Evolutionary conservation across 2,888 invertebrate genomes (phyloP).

Genomic region (Epirrhoe alternata): DNA sequence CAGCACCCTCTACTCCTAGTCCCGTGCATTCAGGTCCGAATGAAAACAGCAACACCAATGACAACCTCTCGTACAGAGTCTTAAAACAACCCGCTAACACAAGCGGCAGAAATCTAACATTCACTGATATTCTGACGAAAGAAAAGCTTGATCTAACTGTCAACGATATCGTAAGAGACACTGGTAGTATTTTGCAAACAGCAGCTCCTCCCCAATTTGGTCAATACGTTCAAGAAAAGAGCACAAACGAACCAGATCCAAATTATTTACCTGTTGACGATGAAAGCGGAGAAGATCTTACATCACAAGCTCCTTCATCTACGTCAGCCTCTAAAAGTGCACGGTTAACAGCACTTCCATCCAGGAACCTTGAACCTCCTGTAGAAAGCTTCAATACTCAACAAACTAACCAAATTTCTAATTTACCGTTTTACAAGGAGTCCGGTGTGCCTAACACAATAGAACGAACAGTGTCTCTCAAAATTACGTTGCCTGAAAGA

Average conservation of each 20-base stretch:
- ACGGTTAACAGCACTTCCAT: constrained; percentile 59
- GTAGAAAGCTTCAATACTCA: constrained; percentile 50
- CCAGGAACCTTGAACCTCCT: constrained; percentile 67
- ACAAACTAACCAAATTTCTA: constrained; percentile 62
- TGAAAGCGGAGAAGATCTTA: constrained; percentile 66
- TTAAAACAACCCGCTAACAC: constrained; percentile 54
- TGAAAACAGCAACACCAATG: constrained; percentile 13
- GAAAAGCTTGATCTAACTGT: constrained; percentile 75
- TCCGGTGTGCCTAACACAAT: constrained; percentile 68
- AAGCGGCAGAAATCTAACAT: constrained; percentile 67
- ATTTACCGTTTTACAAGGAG: constrained; percentile 71
- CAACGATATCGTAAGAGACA: constrained; percentile 73
- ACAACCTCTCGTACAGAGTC: constrained; percentile 31
- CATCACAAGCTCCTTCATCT: constrained; percentile 58
- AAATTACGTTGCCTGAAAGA: constrained; percentile 78
- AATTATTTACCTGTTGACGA: constrained; percentile 56
- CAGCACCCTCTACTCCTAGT: constrained; percentile 31
- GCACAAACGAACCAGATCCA: constrained; percentile 56
- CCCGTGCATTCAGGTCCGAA: constrained; percentile 15
- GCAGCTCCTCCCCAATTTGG: constrained; percentile 59
- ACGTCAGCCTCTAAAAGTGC: constrained; percentile 56
- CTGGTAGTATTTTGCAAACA: constrained; percentile 64
- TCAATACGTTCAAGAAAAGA: constrained; percentile 55
- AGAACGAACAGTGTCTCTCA: constrained; percentile 76
- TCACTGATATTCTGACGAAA: constrained; percentile 73